Conservation (phyloP, 2,888 invertebrate species). For the Phortica okadai region DNA sequence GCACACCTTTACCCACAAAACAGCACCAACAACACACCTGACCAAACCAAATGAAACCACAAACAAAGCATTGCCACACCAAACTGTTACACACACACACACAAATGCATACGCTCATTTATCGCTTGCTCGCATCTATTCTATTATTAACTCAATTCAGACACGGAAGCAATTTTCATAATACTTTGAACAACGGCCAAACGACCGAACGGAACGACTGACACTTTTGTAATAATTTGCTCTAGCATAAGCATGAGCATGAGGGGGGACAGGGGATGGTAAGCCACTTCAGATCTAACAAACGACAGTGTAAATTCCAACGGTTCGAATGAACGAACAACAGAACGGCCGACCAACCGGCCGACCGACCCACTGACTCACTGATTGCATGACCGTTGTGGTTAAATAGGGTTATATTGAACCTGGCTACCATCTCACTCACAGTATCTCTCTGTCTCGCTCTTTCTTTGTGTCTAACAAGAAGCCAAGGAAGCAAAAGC, state of each 20-base stretch:
- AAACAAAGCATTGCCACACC: not conserved
- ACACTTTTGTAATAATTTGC: constrained; percentile 35
- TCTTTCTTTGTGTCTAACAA: no score
- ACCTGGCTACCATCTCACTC: no score
- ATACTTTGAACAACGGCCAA: not conserved
- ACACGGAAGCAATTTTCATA: constrained; percentile 63
- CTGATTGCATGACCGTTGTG: not conserved
- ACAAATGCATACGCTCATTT: not conserved
- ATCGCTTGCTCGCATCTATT: constrained; percentile 3
- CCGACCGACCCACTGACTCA: not conserved
- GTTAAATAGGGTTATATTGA: no score
- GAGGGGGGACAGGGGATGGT: no score
- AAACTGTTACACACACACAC: not conserved
- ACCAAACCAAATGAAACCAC: no score
- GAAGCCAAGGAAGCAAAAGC: no score
- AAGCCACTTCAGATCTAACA: not conserved
- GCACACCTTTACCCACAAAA: not conserved
- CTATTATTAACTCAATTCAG: constrained; percentile 65
- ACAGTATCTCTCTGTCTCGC: no score
- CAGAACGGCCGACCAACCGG: not conserved
- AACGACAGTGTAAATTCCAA: not conserved
- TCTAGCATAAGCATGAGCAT: constrained; percentile 30
- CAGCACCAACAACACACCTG: no score
- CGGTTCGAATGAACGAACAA: no score
- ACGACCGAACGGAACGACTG: not conserved